Conservation (phyloP, 2,797 vertebrate species). For the Triplophysa yarkandensis region DNA sequence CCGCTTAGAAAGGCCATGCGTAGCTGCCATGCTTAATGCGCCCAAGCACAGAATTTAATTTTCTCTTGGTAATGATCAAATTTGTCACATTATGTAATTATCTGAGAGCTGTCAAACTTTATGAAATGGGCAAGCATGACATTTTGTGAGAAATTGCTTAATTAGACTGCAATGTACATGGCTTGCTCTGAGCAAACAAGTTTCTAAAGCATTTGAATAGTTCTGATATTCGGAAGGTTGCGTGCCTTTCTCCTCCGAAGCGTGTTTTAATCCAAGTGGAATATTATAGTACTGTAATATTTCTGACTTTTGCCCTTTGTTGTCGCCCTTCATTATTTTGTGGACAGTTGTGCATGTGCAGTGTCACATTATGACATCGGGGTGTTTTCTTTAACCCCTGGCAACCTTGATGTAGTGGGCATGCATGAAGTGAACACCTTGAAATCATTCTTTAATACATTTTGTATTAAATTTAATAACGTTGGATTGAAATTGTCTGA, state of each 20-base stretch:
- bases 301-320: constrained; percentile 8
- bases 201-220: constrained; percentile 28
- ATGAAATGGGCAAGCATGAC: constrained; percentile 51
- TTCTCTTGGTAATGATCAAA: constrained; percentile 57
- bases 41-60: constrained; percentile 55
- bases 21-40: constrained; percentile 51
- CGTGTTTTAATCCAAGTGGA: constrained; percentile 22
- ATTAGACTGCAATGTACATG: constrained; percentile 40
- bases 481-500: too few relatives aligned
- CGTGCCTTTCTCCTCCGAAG: neutral
- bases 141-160: constrained; percentile 53
- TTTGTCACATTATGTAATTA: constrained; percentile 58
- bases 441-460: neutral
- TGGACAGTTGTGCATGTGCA: neutral
- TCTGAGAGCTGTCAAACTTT: constrained; percentile 55
- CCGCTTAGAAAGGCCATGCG: constrained; percentile 42
- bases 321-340: neutral
- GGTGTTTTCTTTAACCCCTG: neutral
- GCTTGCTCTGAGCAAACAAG: constrained; percentile 34
- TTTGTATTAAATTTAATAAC: neutral
- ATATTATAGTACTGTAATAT: constrained; percentile 12
- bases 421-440: neutral
- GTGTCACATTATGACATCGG: neutral
- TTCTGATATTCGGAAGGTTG: constrained; percentile 32
- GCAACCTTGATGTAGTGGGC: too few relatives aligned